Evolutionary conservation across 2,113 vertebrate genomes (phyloP).

Genomic region (Bubalus kerabau): DNA sequence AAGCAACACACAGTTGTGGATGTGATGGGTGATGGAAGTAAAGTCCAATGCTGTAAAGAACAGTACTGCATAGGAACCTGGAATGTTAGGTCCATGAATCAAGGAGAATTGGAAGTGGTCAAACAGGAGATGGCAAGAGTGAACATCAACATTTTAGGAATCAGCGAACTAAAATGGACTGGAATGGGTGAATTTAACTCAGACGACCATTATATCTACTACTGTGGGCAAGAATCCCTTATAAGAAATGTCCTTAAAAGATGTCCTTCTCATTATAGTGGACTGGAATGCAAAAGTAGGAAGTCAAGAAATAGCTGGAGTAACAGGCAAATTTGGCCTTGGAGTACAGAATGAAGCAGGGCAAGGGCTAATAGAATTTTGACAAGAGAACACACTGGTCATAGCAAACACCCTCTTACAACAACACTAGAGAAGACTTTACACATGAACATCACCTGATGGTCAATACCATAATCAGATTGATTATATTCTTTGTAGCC

Average conservation of each 20-base stretch:
- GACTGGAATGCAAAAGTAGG: not conserved
- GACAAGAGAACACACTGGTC: not conserved
- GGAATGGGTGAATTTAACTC: not conserved
- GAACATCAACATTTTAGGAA: not conserved
- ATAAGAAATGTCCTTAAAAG: no score
- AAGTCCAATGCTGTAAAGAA: not conserved
- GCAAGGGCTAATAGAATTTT: not conserved
- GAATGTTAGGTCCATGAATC: not conserved
- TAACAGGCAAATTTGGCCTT: not conserved
- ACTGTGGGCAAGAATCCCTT: not conserved
- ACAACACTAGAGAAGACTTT: not conserved
- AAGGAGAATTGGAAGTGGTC: not conserved
- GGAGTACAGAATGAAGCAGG: not conserved
- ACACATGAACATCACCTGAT: not conserved
- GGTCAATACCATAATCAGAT: not conserved
- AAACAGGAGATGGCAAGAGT: not conserved
- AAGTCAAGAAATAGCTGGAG: not conserved
- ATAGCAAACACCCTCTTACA: not conserved
- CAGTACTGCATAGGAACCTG: not conserved
- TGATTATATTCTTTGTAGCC: not conserved
- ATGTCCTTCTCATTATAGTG: not conserved
- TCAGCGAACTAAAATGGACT: not conserved
- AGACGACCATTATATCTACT: not conserved
- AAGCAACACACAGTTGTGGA: not conserved
- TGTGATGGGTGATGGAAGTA: not conserved